phyloP scores from a whole-genome alignment of 92 coral and sea anemone genomes.

The Siderastrea radians region DNA sequence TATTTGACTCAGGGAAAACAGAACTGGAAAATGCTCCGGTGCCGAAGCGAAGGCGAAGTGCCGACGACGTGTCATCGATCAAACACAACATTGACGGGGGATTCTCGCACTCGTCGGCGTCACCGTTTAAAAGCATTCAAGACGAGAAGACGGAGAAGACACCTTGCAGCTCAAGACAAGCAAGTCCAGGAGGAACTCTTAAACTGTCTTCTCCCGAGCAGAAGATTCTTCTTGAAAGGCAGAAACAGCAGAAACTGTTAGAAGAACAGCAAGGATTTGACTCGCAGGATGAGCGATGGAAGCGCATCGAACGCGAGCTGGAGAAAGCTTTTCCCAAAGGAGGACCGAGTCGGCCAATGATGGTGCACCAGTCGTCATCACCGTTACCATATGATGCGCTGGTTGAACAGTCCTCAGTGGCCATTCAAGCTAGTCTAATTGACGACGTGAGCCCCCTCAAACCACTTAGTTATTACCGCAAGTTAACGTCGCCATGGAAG shows the following conservation, averaged over 20 bases:
- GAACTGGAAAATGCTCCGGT: constrained; percentile 52
- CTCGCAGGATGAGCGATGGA: constrained; percentile 89
- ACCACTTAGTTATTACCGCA: constrained; percentile 77
- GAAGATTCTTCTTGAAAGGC: constrained; percentile 83
- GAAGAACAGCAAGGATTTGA: constrained; percentile 84
- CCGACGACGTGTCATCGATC: constrained; percentile 43
- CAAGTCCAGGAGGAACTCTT: constrained; percentile 9
- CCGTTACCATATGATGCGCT: constrained; percentile 61
- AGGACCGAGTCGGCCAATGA: constrained; percentile 48
- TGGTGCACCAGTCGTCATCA: constrained; percentile 74
- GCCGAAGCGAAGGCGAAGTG: constrained; percentile 65
- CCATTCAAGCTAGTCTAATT: constrained; percentile 88
- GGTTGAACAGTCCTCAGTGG: constrained; percentile 82
- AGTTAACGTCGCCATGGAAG: constrained; percentile 63
- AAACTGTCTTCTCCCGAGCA: constrained; percentile 80
- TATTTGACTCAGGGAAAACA: constrained; percentile 53
- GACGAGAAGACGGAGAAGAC: constrained; percentile 13
- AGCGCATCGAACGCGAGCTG: constrained; percentile 81
- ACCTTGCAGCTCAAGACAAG: constrained; percentile 15
- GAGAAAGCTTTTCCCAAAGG: constrained; percentile 81
- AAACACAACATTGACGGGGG: constrained; percentile 18
- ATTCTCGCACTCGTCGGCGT: constrained; percentile 76
- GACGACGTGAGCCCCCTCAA: constrained; percentile 90
- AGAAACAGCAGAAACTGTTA: constrained; percentile 80
- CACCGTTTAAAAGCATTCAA: constrained; percentile 72